These are phyloP conservation scores for Wiebesia pumilae DNA, from an alignment of 1,140 invertebrate genomes.

Conservation along the genomic window DNA sequence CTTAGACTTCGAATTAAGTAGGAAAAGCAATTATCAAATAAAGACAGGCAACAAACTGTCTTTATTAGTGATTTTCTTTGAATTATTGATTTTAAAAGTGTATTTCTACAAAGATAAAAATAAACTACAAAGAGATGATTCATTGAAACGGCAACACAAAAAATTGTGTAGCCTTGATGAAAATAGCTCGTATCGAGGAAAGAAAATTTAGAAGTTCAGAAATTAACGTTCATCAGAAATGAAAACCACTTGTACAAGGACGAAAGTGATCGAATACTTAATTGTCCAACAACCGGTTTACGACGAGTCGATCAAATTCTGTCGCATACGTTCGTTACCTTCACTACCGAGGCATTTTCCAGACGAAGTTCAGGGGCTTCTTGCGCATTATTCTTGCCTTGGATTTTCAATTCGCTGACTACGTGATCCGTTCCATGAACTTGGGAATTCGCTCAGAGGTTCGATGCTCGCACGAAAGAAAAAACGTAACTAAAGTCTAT, in stretches of 20 bases:
- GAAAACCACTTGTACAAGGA: background rate
- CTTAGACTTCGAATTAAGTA: too few relatives aligned
- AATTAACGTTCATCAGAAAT: background rate
- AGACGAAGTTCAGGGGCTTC: slow-evolving; percentile 65
- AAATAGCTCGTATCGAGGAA: background rate
- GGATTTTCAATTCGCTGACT: background rate
- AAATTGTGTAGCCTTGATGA: too few relatives aligned
- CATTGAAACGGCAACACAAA: too few relatives aligned
- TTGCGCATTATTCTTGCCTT: slow-evolving; percentile 19
- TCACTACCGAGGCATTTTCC: slow-evolving; percentile 66
- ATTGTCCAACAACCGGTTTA: slow-evolving; percentile 57
- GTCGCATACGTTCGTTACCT: slow-evolving; percentile 54
- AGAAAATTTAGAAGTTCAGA: background rate
- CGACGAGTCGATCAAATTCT: slow-evolving; percentile 34
- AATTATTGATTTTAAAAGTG: too few relatives aligned
- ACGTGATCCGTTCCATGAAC: background rate
- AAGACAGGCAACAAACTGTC: too few relatives aligned
- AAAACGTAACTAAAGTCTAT: background rate
- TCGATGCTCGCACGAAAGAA: background rate
- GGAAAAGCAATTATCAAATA: too few relatives aligned
- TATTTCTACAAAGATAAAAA: too few relatives aligned
- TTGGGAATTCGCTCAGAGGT: background rate
- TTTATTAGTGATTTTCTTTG: too few relatives aligned
- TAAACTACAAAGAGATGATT: too few relatives aligned
- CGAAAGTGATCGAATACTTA: too few relatives aligned